Percentiles rank a stretch among this genome's conserved stretches.
phyloP scores from a whole-genome alignment of 2,888 invertebrate genomes.

The Heteromurus nitidus region DNA sequence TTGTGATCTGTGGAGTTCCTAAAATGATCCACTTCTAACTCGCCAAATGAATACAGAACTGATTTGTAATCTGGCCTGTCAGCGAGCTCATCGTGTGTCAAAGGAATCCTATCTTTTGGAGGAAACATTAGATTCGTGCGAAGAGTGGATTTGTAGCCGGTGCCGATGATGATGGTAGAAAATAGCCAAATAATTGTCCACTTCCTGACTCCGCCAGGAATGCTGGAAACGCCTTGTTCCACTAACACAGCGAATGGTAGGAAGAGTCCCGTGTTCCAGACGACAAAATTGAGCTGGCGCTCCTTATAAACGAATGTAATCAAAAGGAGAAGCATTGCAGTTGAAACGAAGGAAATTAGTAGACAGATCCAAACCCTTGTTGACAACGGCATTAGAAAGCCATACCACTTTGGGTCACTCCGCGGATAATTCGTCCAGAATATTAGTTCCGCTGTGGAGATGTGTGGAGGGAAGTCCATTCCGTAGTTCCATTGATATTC shows the following conservation, averaged over 20 bases:
- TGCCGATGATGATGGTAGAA: constrained; percentile 40
- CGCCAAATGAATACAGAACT: constrained; percentile 40
- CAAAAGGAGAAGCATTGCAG: background rate
- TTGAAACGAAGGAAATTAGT: background rate
- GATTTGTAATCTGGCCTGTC: constrained; percentile 30
- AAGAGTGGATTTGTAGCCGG: constrained; percentile 52
- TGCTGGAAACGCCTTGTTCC: constrained; percentile 40
- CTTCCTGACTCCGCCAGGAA: constrained; percentile 11
- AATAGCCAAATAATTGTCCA: constrained; percentile 40
- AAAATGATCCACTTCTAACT: constrained; percentile 47
- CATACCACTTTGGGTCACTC: constrained; percentile 57
- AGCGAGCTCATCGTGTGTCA: constrained; percentile 34
- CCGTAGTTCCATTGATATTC: constrained; percentile 38
- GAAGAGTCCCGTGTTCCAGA: constrained; percentile 25
- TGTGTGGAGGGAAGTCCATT: constrained; percentile 39
- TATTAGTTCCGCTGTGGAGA: constrained; percentile 38
- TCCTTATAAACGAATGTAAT: background rate
- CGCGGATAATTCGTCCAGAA: constrained; percentile 53
- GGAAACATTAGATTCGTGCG: constrained; percentile 55
- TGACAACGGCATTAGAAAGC: constrained; percentile 45
- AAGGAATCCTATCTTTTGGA: constrained; percentile 38
- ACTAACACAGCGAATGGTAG: constrained; percentile 47
- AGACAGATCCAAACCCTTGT: constrained; percentile 29
- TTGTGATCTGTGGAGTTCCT: constrained; percentile 26
- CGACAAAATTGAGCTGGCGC: background rate